Evolutionary conservation across 2,888 invertebrate genomes (phyloP).

Genomic region (Phengaris arion): DNA sequence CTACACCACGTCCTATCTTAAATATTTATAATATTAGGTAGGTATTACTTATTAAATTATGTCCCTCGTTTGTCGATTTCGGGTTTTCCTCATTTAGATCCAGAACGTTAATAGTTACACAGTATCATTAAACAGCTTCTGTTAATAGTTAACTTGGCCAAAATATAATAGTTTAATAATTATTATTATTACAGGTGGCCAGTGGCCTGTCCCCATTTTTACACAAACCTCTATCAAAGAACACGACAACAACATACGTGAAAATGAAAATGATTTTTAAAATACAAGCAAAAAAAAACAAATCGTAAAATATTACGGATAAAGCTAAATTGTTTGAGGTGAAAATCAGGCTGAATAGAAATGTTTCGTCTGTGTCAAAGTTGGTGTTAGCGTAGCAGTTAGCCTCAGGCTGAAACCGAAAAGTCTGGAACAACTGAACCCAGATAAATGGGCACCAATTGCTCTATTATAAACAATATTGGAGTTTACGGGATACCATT

Average conservation of each 20-base stretch:
- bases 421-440: background rate
- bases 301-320: background rate
- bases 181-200: no score
- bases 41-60: background rate
- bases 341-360: constrained; percentile 20
- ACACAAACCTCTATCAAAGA: background rate
- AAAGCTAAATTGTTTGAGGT: constrained; percentile 15
- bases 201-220: background rate
- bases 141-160: no score
- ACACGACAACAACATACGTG: background rate
- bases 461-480: constrained; percentile 1
- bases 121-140: no score
- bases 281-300: constrained; percentile 1
- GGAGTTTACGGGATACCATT: background rate
- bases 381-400: constrained; percentile 21
- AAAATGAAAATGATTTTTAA: background rate
- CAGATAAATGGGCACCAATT: background rate
- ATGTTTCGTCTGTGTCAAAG: constrained; percentile 22
- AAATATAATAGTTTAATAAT: no score
- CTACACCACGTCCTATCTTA: constrained; percentile 3
- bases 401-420: constrained; percentile 16
- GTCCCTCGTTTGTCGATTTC: background rate
- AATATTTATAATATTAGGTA: constrained; percentile 8
- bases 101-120: no score
- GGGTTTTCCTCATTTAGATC: no score